Conservation (phyloP, 2,888 invertebrate genomes). For the Chrysolina oricalcia region DNA sequence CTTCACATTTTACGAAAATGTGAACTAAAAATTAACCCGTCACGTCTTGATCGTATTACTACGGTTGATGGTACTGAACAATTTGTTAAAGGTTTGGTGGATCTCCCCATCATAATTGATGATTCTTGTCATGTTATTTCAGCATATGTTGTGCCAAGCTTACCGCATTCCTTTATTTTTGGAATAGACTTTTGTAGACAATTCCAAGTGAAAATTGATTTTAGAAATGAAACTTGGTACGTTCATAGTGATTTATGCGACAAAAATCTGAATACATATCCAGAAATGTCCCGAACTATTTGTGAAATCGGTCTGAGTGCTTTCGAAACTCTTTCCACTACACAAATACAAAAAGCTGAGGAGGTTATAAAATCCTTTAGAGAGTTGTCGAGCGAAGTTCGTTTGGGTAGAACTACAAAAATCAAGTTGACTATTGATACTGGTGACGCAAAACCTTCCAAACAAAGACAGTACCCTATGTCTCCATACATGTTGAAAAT, state of each 20-base stretch:
- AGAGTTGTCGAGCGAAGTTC: background rate
- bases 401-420: conserved; percentile 7
- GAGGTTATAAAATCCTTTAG: background rate
- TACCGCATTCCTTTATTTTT: conserved; percentile 18
- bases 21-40: background rate
- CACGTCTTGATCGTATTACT: background rate
- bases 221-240: conserved; percentile 23
- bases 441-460: background rate
- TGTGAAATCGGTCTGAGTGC: background rate
- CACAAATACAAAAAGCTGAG: background rate
- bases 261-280: background rate
- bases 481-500: background rate
- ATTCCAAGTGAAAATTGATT: conserved; percentile 25
- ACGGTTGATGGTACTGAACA: conserved; percentile 5
- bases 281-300: background rate
- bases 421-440: background rate
- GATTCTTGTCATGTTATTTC: background rate
- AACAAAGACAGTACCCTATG: background rate
- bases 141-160: conserved; percentile 1
- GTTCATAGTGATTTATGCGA: background rate
- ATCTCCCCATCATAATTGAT: background rate
- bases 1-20: background rate
- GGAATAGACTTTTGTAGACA: conserved; percentile 33
- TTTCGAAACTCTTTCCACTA: background rate
- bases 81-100: conserved; percentile 4